Conservation (phyloP, 2,888 invertebrate genomes). For the Trichopoda pennipes region DNA sequence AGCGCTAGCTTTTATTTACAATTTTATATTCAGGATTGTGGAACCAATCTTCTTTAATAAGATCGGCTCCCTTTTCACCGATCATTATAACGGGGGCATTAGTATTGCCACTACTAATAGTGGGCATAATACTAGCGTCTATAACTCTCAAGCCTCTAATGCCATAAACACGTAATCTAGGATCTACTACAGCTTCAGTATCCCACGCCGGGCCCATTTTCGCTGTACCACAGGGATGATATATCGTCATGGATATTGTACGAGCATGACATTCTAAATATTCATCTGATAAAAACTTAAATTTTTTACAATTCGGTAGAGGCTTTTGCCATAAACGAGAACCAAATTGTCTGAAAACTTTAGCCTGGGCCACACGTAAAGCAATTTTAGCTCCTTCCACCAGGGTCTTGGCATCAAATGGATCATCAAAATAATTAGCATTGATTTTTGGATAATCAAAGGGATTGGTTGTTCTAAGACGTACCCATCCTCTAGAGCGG, state of each 20-base stretch:
- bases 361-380: constrained; percentile 86
- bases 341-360: constrained; percentile 90
- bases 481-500: constrained; percentile 88
- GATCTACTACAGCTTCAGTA: constrained; percentile 90
- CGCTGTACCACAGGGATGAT: constrained; percentile 93
- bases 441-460: constrained; percentile 93
- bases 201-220: constrained; percentile 94
- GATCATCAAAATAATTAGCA: constrained; percentile 94
- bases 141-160: constrained; percentile 89
- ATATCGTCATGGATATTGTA: constrained; percentile 93
- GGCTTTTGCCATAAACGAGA: constrained; percentile 88
- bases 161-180: constrained; percentile 88
- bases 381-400: constrained; percentile 92
- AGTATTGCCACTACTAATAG: constrained; percentile 93
- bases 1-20: constrained; percentile 68
- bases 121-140: constrained; percentile 94
- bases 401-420: constrained; percentile 88
- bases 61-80: constrained; percentile 92
- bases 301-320: constrained; percentile 89
- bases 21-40: constrained; percentile 79
- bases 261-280: constrained; percentile 94
- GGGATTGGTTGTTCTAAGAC: constrained; percentile 90
- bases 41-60: constrained; percentile 92
- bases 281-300: constrained; percentile 88
- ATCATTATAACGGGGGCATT: constrained; percentile 97